phyloP scores from a whole-genome alignment of 1,140 invertebrate species.

The Halyomorpha halys region DNA sequence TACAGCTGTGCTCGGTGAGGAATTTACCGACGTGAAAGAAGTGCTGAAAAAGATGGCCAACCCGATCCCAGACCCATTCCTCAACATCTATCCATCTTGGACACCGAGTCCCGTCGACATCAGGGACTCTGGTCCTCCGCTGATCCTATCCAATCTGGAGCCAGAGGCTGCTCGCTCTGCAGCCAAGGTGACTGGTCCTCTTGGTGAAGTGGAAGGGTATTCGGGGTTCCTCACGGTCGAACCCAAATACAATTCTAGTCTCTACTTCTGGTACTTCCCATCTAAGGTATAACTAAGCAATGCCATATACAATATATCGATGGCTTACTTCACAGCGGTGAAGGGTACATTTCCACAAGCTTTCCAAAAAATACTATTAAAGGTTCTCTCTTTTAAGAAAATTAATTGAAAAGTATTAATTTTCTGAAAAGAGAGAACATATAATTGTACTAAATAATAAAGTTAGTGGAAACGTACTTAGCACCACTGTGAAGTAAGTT shows the following conservation, averaged over 20 bases:
- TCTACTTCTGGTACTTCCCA: constrained; percentile 73
- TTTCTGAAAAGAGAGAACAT: no score
- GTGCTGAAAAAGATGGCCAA: neutral
- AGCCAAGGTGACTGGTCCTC: constrained; percentile 1
- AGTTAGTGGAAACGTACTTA: no score
- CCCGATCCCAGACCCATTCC: neutral
- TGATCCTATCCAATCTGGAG: neutral
- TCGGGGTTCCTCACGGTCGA: constrained; percentile 24
- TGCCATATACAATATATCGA: no score
- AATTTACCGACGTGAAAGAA: neutral
- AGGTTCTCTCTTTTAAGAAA: no score
- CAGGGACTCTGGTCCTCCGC: neutral
- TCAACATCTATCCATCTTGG: neutral
- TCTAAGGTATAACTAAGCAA: constrained; percentile 35
- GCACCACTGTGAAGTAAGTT: no score
- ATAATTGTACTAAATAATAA: no score
- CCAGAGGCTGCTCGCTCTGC: neutral
- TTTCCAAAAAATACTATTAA: no score
- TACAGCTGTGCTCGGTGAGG: neutral
- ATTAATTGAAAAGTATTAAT: no score
- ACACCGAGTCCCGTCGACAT: neutral
- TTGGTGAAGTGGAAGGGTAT: neutral
- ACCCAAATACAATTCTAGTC: constrained; percentile 37
- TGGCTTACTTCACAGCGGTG: no score
- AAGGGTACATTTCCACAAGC: no score